These are phyloP conservation scores for Papilio demoleus DNA, from an alignment of 2,888 invertebrate species.

Conservation along the genomic window DNA sequence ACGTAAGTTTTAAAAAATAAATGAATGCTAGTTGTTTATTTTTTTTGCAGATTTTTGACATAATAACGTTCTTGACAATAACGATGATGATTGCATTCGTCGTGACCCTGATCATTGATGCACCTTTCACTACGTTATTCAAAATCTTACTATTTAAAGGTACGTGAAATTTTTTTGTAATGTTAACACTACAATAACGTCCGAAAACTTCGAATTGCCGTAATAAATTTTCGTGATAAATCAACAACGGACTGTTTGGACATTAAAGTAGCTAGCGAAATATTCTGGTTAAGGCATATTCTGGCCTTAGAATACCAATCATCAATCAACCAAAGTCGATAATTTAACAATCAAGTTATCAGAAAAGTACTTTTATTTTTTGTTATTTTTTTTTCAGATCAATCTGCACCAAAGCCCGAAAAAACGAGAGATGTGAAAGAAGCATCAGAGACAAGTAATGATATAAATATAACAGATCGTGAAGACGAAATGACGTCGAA, in stretches of 20 bases:
- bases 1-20: too few relatives aligned
- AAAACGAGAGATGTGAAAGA: not conserved
- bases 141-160: conserved; percentile 34
- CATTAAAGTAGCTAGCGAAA: too few relatives aligned
- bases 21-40: not conserved
- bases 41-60: conserved; percentile 30
- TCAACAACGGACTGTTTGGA: too few relatives aligned
- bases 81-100: conserved; percentile 24
- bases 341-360: too few relatives aligned
- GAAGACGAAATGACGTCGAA: not conserved
- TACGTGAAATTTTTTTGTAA: not conserved
- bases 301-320: not conserved
- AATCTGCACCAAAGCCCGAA: not conserved
- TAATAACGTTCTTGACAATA: conserved; percentile 20
- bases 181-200: too few relatives aligned
- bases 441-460: not conserved
- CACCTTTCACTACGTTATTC: conserved; percentile 30
- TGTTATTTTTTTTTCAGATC: conserved; percentile 2
- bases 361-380: not conserved
- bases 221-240: too few relatives aligned
- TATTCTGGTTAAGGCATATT: not conserved
- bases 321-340: too few relatives aligned
- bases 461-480: not conserved
- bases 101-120: conserved; percentile 26
- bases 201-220: too few relatives aligned